Conservation (phyloP, 2,113 vertebrate species). For the Oreochromis spilurus region DNA sequence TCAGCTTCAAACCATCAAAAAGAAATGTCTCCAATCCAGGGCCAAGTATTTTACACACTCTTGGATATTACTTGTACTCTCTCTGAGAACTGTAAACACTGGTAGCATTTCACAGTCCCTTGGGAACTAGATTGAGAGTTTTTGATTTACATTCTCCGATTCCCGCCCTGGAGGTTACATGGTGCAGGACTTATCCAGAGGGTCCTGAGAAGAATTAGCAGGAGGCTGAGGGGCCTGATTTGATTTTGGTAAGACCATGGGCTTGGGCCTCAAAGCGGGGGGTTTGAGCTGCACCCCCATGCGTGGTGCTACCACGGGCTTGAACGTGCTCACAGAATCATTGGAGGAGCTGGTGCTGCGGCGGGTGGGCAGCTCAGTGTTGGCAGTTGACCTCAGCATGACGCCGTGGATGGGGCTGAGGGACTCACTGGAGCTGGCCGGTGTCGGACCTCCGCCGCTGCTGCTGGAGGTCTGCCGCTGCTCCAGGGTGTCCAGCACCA, state of each 20-base stretch:
- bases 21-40: neutral
- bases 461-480: constrained; percentile 68
- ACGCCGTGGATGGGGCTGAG: constrained; percentile 84
- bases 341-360: constrained; percentile 91
- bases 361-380: constrained; percentile 81
- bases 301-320: constrained; percentile 86
- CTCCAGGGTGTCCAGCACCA: constrained; percentile 96
- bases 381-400: constrained; percentile 71
- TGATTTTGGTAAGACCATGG: constrained; percentile 89
- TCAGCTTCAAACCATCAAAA: constrained; percentile 75
- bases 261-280: constrained; percentile 92
- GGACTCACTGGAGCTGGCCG: constrained; percentile 80
- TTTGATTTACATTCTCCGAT: neutral
- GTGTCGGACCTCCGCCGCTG: constrained; percentile 76
- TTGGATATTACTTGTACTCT: neutral
- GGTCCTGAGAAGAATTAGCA: constrained; percentile 79
- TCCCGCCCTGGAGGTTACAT: constrained; percentile 75
- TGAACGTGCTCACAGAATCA: constrained; percentile 95
- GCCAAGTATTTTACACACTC: constrained; percentile 5
- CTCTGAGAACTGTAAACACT: neutral
- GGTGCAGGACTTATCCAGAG: constrained; percentile 95
- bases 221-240: constrained; percentile 79
- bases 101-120: neutral
- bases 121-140: neutral
- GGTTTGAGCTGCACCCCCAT: constrained; percentile 97